Conservation (phyloP, 2,888 invertebrate genomes). For the Drosophila koepferae region DNA sequence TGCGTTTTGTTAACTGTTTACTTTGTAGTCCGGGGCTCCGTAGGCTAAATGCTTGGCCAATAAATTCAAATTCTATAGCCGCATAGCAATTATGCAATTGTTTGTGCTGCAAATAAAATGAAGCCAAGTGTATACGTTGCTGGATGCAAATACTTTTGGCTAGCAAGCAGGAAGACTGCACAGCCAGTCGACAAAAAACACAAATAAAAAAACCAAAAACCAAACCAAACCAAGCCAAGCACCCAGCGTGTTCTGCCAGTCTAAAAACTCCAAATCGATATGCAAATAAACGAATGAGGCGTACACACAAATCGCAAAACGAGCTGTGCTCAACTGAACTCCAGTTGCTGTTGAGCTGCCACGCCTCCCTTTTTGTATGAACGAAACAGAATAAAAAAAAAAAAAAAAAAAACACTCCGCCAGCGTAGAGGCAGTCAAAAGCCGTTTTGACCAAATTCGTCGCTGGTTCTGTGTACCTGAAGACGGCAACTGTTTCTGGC, state of each 20-base stretch:
- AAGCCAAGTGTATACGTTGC: slow-evolving; percentile 59
- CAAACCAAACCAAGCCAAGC: slow-evolving; percentile 24
- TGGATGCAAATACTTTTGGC: slow-evolving; percentile 61
- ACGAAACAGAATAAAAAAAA: slow-evolving; percentile 1
- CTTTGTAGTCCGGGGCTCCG: slow-evolving; percentile 10
- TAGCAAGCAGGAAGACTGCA: slow-evolving; percentile 40
- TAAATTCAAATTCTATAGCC: slow-evolving; percentile 65
- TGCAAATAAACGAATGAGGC: slow-evolving; percentile 78
- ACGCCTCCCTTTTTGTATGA: slow-evolving; percentile 34
- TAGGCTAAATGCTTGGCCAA: slow-evolving; percentile 56
- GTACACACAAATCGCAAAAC: slow-evolving; percentile 74
- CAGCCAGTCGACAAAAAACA: slow-evolving; percentile 5
- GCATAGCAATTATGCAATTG: slow-evolving; percentile 78
- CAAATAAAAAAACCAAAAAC: slow-evolving; percentile 10
- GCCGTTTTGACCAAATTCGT: slow-evolving; percentile 79
- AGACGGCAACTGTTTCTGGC: slow-evolving; percentile 51
- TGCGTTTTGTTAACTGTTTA: slow-evolving; percentile 35
- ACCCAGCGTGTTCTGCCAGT: slow-evolving; percentile 58
- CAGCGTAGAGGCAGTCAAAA: slow-evolving; percentile 26
- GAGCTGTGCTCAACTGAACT: slow-evolving; percentile 41
- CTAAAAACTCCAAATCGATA: slow-evolving; percentile 81
- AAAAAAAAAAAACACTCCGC: background rate
- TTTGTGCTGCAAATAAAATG: slow-evolving; percentile 75
- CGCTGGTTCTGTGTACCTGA: slow-evolving; percentile 56
- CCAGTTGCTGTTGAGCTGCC: slow-evolving; percentile 32